Percentiles rank a stretch among this genome's conserved stretches.
phyloP scores from a whole-genome alignment of 2,888 invertebrate genomes.

The Meloe dianella region DNA sequence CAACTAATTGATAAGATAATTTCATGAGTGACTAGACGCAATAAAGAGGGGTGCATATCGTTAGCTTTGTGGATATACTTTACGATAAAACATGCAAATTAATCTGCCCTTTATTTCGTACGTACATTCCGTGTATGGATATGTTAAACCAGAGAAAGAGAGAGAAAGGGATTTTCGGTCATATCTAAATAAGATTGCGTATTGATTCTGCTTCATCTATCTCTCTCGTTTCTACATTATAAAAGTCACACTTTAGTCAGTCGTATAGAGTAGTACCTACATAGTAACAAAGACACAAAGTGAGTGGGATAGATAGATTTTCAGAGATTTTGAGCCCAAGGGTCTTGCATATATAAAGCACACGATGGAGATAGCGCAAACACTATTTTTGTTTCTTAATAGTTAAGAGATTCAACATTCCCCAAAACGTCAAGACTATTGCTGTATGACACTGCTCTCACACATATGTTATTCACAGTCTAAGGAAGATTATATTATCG shows the following conservation, averaged over 20 bases:
- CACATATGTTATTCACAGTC: conserved; percentile 36
- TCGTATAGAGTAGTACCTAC: background rate
- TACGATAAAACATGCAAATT: conserved; percentile 30
- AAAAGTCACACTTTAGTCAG: conserved; percentile 27
- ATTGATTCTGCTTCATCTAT: conserved; percentile 26
- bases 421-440: conserved; percentile 42
- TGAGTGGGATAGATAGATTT: conserved; percentile 11
- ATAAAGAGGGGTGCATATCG: background rate
- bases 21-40: background rate
- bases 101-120: conserved; percentile 20
- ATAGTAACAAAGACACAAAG: background rate
- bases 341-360: conserved; percentile 44
- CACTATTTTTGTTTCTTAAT: conserved; percentile 53
- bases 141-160: background rate
- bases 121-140: background rate
- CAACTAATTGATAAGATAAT: background rate
- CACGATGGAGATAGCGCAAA: conserved; percentile 48
- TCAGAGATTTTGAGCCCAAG: conserved; percentile 28
- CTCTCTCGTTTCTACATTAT: background rate
- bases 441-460: conserved; percentile 10
- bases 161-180: conserved; percentile 26
- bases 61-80: conserved; percentile 1
- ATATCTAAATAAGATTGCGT: conserved; percentile 30
- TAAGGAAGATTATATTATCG: conserved; percentile 30
- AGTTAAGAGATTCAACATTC: conserved; percentile 47